Evolutionary conservation across 1,140 invertebrate genomes (phyloP).

Genomic region (Globodera ellingtonae): DNA sequence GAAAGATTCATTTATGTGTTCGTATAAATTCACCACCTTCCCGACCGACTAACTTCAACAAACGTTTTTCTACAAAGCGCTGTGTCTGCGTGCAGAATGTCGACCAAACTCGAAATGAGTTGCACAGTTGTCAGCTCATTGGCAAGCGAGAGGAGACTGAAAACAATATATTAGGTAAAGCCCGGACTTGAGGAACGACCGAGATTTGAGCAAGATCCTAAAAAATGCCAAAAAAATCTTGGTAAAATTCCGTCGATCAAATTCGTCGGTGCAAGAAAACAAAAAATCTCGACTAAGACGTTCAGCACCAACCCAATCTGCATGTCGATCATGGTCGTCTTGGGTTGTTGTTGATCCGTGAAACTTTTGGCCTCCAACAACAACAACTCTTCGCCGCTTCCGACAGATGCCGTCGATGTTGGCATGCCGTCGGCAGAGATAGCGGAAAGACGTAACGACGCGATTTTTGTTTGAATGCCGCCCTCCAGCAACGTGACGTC

Average conservation of each 20-base stretch:
- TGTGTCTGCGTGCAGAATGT: slow-evolving; percentile 24
- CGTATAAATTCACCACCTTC: too few relatives aligned
- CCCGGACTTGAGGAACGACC: too few relatives aligned
- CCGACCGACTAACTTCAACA: slow-evolving; percentile 28
- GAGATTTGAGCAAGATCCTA: too few relatives aligned
- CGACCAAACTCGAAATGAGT: slow-evolving; percentile 27
- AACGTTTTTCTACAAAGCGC: slow-evolving; percentile 23
- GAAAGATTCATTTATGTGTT: too few relatives aligned
- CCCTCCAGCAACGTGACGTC: neutral
- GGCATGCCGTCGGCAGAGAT: neutral
- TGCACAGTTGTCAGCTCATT: neutral
- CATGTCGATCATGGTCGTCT: neutral
- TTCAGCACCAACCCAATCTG: neutral
- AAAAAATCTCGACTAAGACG: too few relatives aligned
- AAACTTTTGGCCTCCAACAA: neutral
- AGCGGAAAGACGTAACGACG: neutral
- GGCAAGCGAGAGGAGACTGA: neutral
- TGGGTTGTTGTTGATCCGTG: neutral
- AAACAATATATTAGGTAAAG: neutral
- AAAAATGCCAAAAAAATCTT: too few relatives aligned
- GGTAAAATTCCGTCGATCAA: too few relatives aligned
- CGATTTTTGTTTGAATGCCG: neutral
- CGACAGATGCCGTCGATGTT: neutral
- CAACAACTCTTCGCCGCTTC: slow-evolving; percentile 3
- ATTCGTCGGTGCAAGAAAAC: too few relatives aligned